A percentile compares a stretch with the other conserved stretches of the same genome.
phyloP scores from a whole-genome alignment of 2,113 vertebrate species.

The Psephotus haematonotus region DNA sequence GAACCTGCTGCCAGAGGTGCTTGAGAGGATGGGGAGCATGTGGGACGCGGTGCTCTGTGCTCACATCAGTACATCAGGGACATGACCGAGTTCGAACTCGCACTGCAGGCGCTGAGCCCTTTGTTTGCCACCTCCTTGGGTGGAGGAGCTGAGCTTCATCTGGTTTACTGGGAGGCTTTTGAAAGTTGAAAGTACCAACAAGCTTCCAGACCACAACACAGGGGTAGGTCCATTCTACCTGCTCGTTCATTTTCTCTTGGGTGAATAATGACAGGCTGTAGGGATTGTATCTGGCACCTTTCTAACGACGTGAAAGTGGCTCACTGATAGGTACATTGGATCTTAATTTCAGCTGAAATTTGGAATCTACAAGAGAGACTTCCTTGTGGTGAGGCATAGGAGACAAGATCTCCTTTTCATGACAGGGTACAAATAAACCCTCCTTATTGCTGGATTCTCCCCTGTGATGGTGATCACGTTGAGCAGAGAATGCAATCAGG shows the following conservation, averaged over 20 bases:
- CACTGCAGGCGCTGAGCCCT: accelerated
- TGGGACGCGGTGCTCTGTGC: background rate
- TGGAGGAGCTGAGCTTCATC: background rate
- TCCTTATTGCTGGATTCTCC: background rate
- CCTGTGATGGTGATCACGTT: background rate
- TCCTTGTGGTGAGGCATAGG: background rate
- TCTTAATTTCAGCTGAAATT: background rate
- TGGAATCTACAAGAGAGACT: background rate
- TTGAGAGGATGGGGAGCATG: background rate
- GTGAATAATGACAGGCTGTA: too few species aligned
- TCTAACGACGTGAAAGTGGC: background rate
- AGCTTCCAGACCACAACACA: background rate
- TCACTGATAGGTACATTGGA: background rate
- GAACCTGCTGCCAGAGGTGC: background rate
- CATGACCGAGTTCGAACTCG: background rate
- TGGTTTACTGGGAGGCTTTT: background rate
- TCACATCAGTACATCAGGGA: accelerated
- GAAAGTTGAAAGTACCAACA: background rate
- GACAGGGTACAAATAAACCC: background rate
- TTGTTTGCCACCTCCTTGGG: background rate
- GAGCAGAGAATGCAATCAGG: background rate
- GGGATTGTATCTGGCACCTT: background rate
- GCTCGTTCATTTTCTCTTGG: background rate
- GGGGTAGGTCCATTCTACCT: too few species aligned
- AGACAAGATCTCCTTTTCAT: too few species aligned